Percentiles rank a stretch among this genome's conserved stretches.
phyloP scores from a whole-genome alignment of 2,888 invertebrate genomes.

The Amphiduros pacificus region DNA sequence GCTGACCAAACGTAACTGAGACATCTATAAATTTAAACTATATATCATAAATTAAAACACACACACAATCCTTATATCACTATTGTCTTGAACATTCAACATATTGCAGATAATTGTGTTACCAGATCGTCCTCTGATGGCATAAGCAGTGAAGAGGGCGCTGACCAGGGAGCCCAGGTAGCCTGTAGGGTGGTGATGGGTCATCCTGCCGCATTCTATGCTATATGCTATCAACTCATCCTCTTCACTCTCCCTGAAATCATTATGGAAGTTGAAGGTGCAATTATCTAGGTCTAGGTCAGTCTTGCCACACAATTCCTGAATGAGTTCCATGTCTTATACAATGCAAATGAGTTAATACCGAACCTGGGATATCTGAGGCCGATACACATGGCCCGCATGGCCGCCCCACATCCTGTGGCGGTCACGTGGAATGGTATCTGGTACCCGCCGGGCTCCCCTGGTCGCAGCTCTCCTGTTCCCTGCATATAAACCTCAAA shows the following conservation, averaged over 20 bases:
- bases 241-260: slow-evolving; percentile 28
- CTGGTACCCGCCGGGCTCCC: slow-evolving; percentile 4
- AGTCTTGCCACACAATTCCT: no score
- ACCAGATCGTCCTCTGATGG: slow-evolving; percentile 38
- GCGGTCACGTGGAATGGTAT: slow-evolving; percentile 17
- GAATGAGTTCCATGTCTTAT: no score
- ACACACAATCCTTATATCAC: no score
- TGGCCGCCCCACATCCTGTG: slow-evolving; percentile 56
- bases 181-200: slow-evolving; percentile 57
- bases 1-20: no score
- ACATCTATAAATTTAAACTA: no score
- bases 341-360: no score
- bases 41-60: no score
- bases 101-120: no score
- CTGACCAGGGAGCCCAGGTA: slow-evolving; percentile 52
- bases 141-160: slow-evolving; percentile 53
- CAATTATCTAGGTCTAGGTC: no score
- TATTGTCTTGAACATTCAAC: no score
- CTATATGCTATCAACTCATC: slow-evolving; percentile 50
- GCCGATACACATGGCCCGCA: slow-evolving; percentile 58
- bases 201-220: slow-evolving; percentile 55
- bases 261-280: no score
- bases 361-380: slow-evolving; percentile 44
- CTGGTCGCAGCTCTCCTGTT: neutral
- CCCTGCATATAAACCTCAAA: no score